These are phyloP conservation scores for Nebria brevicollis DNA, from an alignment of 2,888 invertebrate species.

Conservation along the genomic window DNA sequence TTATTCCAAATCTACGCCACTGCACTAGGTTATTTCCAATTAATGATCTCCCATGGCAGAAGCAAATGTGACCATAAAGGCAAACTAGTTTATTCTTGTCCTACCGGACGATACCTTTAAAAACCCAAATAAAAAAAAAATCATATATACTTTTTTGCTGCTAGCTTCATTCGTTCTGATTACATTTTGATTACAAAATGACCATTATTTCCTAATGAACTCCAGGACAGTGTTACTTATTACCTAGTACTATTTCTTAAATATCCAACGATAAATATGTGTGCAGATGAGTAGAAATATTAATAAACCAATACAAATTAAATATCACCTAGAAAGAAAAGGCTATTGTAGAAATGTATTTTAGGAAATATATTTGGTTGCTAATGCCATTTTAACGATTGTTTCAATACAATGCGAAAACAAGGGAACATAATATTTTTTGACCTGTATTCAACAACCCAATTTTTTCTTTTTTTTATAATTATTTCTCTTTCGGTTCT, in stretches of 20 bases:
- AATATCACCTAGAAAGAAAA: no score
- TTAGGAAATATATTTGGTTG: no score
- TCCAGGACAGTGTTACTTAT: neutral
- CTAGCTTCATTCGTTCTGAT: neutral
- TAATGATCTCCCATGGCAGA: conserved; percentile 1
- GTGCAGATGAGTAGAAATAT: neutral
- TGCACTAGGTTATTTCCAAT: neutral
- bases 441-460: no score
- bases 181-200: conserved; percentile 1
- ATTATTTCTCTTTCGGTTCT: no score
- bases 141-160: neutral
- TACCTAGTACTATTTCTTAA: neutral
- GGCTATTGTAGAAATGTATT: no score
- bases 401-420: no score
- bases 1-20: neutral
- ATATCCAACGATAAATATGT: neutral
- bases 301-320: neutral
- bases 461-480: no score
- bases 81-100: conserved; percentile 1
- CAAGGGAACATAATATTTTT: no score
- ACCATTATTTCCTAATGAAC: conserved; percentile 1
- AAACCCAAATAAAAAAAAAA: neutral
- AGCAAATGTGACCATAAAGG: conserved; percentile 1
- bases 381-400: no score
- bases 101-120: conserved; percentile 1